Evolutionary conservation across 2,113 vertebrate species (phyloP), one percentile per base, ranked within the genome.

Genomic region (Lagopus leucura): DNA sequence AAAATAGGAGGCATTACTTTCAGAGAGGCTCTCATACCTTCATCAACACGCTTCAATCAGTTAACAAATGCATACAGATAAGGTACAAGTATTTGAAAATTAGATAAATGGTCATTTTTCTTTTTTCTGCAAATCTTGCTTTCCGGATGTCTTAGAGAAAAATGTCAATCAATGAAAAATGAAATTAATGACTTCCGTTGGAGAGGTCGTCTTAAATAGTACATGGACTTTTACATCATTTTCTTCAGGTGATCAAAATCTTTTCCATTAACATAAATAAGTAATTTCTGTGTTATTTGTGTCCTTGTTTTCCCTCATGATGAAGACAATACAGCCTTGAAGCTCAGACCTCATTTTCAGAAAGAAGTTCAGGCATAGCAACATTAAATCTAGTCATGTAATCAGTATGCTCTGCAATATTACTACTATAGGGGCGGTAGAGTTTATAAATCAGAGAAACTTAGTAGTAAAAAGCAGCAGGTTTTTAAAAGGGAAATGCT

Each of bases 381-480:
- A 69, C 66, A 94, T 52, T 64, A 89, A 94, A 58, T 75, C 67
- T 90, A 64, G 65, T 74, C 45, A 60, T 55, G 30, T 82, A 94
- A 93, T 83, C 54, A 95, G 61, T 38, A 85, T 73, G 28, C 28
- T 91, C 83, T 93, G 63, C 40, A 93, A 14, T 93, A 85, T 89
- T 88, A 61, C 58, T 93, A 72, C 50, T 81, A 95, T 48, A 86
- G 74, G 63, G 55, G 71, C 10, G 71, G 69, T 75, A 7, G 78
- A 91, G 77, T 86, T 91, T 93, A 96, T 94, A 93, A 96, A 95
- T 94, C 43, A 92, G 43, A 43, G 73, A 82, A 97, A 94, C 58
- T 45, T 79, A 50, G 84, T 78, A 47, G 92, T 38, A 87, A 89
- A 95, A 96, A 95, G 34, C 81, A 67, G 81, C 50, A 40, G 36